Conservation (phyloP, 2,888 invertebrate genomes). For the Plebejus argus region DNA sequence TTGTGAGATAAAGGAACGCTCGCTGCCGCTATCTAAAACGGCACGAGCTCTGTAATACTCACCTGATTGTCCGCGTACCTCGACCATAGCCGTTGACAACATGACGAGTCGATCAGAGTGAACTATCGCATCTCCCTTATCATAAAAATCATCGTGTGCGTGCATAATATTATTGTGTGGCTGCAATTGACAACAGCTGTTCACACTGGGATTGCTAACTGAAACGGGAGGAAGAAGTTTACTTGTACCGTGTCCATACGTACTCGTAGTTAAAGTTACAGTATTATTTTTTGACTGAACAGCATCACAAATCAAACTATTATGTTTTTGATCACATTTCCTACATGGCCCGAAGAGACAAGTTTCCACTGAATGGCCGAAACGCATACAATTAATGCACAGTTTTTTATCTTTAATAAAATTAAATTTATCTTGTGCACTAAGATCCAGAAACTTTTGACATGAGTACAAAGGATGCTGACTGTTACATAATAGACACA, state of each 20-base stretch:
- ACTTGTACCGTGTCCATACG: background rate
- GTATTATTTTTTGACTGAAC: conserved; percentile 1
- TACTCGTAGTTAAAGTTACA: background rate
- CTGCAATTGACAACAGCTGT: background rate
- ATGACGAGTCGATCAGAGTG: conserved; percentile 32
- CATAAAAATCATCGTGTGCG: background rate
- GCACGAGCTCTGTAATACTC: too few relatives aligned
- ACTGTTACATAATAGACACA: conserved; percentile 33
- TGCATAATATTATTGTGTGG: background rate
- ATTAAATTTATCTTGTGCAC: conserved; percentile 28
- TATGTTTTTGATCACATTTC: conserved; percentile 35
- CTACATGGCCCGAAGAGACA: conserved; percentile 34
- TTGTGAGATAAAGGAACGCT: conserved; percentile 40
- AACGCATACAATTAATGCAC: conserved; percentile 35
- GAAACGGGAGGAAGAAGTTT: background rate
- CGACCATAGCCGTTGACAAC: conserved; percentile 41
- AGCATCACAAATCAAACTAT: background rate
- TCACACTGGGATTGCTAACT: background rate
- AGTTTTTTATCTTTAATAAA: conserved; percentile 32
- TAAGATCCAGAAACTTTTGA: conserved; percentile 34
- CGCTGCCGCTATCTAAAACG: conserved; percentile 43
- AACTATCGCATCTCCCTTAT: background rate
- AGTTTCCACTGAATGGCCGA: conserved; percentile 24
- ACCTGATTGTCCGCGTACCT: conserved; percentile 17
- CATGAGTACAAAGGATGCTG: conserved; percentile 37